These are phyloP conservation scores for Miniopterus natalensis DNA, from an alignment of 2,113 vertebrate genomes.

Conservation along the genomic window DNA sequence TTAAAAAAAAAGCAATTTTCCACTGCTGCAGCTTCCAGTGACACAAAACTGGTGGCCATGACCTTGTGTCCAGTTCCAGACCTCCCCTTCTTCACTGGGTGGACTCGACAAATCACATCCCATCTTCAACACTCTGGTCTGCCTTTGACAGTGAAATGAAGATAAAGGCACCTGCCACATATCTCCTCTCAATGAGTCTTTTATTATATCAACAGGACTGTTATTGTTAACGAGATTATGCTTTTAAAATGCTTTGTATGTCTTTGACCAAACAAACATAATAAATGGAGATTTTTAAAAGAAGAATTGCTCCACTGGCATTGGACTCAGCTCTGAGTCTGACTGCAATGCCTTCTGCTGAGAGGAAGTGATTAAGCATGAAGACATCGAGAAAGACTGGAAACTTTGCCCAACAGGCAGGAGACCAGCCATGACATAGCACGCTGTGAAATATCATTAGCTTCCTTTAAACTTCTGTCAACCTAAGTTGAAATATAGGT, in stretches of 20 bases:
- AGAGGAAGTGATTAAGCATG: conserved; percentile 10
- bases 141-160: background rate
- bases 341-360: background rate
- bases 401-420: background rate
- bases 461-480: conserved; percentile 61
- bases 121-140: background rate
- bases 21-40: background rate
- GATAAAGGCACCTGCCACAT: background rate
- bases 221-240: background rate
- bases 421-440: background rate
- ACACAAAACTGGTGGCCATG: background rate
- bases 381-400: conserved; percentile 15
- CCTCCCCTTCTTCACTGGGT: background rate
- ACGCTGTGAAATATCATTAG: background rate
- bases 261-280: background rate
- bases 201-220: background rate
- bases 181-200: background rate
- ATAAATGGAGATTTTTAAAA: background rate
- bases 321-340: background rate
- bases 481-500: background rate
- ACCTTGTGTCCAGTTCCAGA: background rate
- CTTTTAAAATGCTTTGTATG: background rate
- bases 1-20: background rate
- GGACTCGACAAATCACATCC: background rate
- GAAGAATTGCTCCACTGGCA: background rate